Base-by-base conservation (phyloP, 1,140 invertebrate species). In the Orius insidiosus region DNA sequence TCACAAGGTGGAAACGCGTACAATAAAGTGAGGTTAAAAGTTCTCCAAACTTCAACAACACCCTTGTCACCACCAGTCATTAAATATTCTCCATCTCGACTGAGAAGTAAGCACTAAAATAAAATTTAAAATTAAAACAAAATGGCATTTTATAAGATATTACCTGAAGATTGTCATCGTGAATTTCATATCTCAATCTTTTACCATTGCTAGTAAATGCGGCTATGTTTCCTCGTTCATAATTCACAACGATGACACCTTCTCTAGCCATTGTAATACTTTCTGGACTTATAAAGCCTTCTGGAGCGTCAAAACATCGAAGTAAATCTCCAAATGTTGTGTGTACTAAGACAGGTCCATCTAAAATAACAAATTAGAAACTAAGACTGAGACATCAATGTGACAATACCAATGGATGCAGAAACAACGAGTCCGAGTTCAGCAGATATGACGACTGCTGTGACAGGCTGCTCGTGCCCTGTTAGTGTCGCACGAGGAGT, bases 241-340 rank as follows among this genome's bases (percentile, higher is more conserved):
- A 95, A 58, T 86, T 87, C 35, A 92, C 86, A 8, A 96, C 84
- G 24, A 97, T 83, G 41, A 95, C 80, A n/a, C 93, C 93, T 68
- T 98, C 95, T 10, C 94, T 70, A 6, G 86, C 93, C 72, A 98
- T 80, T 10, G 85, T 79, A 49, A 95, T 83, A 59, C 89, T 80
- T 59, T 88, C 80, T 1, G 92, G 87, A n/a, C 79, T 81, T n/a
- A 68, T 66, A 56, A 85, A 86, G 31, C 79, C 75, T 50, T 68
- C 66, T 1, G 85, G 82, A 10, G 83, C 71, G 52, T 92, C 87
- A 34, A 95, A 62, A 1, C 88, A 92, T 44, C 93, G 75, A 24
- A 98, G 65, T n/a, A 98, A 66, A 63, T 98, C 94, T 18, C 94
- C 94, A 63, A 90, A 90, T n/a, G 93, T 94, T 35, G 94, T 96